These are phyloP conservation scores for Synanthedon andrenaeformis DNA, from an alignment of 2,888 invertebrate genomes.

Conservation along the genomic window DNA sequence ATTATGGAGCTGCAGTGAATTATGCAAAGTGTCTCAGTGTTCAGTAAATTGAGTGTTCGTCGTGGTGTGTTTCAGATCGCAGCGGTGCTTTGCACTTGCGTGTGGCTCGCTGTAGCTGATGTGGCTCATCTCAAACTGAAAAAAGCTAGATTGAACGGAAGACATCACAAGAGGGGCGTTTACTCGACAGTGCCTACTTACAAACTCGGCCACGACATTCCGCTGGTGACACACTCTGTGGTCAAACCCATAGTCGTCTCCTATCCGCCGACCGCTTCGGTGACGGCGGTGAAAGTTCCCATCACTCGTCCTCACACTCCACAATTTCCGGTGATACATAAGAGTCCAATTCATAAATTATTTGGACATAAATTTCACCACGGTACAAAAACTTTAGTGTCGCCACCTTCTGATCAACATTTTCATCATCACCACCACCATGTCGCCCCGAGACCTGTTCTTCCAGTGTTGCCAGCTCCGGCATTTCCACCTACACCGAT, in stretches of 20 bases:
- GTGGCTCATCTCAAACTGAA: slow-evolving; percentile 36
- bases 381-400: slow-evolving; percentile 30
- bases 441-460: slow-evolving; percentile 37
- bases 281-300: slow-evolving; percentile 56
- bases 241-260: slow-evolving; percentile 58
- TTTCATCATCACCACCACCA: slow-evolving; percentile 62
- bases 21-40: slow-evolving; percentile 10
- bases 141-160: slow-evolving; percentile 39
- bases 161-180: slow-evolving; percentile 54
- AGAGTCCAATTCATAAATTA: slow-evolving; percentile 44
- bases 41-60: slow-evolving; percentile 15
- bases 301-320: slow-evolving; percentile 34
- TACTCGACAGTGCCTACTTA: slow-evolving; percentile 52
- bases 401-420: slow-evolving; percentile 42
- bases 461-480: slow-evolving; percentile 34
- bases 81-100: slow-evolving; percentile 43
- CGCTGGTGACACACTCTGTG: slow-evolving; percentile 56
- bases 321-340: slow-evolving; percentile 46
- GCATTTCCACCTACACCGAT: slow-evolving; percentile 15
- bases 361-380: slow-evolving; percentile 49
- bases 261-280: slow-evolving; percentile 57
- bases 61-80: slow-evolving; percentile 52
- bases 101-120: slow-evolving; percentile 33
- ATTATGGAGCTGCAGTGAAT: slow-evolving; percentile 13
- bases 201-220: slow-evolving; percentile 61